Evolutionary conservation across 2,113 vertebrate species (phyloP).

Genomic region (Enhydra lutris): DNA sequence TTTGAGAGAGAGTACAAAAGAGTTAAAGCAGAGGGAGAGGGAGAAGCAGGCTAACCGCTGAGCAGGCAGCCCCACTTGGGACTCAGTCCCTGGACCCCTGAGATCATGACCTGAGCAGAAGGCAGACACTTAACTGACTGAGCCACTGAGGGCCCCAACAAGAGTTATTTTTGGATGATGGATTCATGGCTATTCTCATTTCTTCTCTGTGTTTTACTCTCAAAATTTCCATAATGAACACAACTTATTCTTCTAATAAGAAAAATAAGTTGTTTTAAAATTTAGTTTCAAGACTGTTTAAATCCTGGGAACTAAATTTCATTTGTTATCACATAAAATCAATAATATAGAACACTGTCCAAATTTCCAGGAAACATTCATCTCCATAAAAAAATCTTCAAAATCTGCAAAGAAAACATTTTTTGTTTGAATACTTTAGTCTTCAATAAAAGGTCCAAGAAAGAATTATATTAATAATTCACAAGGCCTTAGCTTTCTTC

Average conservation of each 20-base stretch:
- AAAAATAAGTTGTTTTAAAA: constrained; percentile 2
- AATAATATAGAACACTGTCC: neutral
- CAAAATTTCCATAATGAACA: neutral
- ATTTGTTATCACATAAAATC: neutral
- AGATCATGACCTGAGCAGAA: neutral
- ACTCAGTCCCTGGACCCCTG: neutral
- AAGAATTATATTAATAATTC: constrained; percentile 7
- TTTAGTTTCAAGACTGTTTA: neutral
- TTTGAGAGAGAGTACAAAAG: neutral
- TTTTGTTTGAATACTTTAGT: neutral
- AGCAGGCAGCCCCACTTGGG: neutral
- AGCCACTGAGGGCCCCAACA: neutral
- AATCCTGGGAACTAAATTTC: neutral
- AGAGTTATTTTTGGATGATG: neutral
- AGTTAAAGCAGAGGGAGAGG: neutral
- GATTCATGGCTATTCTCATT: neutral
- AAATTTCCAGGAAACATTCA: neutral
- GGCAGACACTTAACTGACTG: neutral
- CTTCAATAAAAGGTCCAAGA: neutral
- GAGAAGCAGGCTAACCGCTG: neutral
- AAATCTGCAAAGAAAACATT: neutral
- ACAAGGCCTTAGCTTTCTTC: neutral
- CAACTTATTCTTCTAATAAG: neutral
- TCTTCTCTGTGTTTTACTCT: neutral
- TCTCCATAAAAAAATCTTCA: neutral